phyloP scores from a whole-genome alignment of 2,888 invertebrate genomes.

The Cataglyphis livida region DNA sequence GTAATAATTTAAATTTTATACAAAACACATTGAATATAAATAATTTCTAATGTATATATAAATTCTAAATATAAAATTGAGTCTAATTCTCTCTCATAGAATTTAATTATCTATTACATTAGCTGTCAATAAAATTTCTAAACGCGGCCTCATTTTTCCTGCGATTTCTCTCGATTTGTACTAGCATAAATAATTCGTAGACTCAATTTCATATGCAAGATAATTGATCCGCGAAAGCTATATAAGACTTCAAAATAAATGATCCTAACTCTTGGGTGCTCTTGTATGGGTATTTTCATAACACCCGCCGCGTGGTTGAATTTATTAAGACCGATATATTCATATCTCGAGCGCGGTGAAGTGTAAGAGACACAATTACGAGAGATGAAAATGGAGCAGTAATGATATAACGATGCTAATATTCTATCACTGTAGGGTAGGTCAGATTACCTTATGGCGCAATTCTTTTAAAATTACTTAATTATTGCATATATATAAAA shows the following conservation, averaged over 20 bases:
- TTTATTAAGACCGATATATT: constrained; percentile 52
- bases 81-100: not conserved
- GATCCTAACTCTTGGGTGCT: not conserved
- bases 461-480: not conserved
- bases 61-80: constrained; percentile 7
- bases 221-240: constrained; percentile 31
- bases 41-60: not conserved
- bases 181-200: constrained; percentile 11
- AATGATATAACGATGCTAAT: constrained; percentile 42
- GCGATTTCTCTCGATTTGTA: constrained; percentile 36
- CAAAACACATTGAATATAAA: not conserved
- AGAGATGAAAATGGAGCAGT: constrained; percentile 32
- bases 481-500: not conserved
- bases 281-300: constrained; percentile 25
- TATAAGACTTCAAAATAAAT: not conserved
- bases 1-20: not conserved
- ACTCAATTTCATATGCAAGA: constrained; percentile 32
- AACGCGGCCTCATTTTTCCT: constrained; percentile 7
- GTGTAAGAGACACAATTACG: constrained; percentile 41
- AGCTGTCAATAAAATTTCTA: constrained; percentile 36
- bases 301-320: constrained; percentile 19
- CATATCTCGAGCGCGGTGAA: constrained; percentile 28
- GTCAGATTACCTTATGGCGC: not conserved
- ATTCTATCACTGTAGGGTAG: not conserved
- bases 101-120: constrained; percentile 1